Evolutionary conservation across 2,888 invertebrate genomes (phyloP), one percentile per base, ranked within the genome.

Genomic region (Thera obeliscata): DNA sequence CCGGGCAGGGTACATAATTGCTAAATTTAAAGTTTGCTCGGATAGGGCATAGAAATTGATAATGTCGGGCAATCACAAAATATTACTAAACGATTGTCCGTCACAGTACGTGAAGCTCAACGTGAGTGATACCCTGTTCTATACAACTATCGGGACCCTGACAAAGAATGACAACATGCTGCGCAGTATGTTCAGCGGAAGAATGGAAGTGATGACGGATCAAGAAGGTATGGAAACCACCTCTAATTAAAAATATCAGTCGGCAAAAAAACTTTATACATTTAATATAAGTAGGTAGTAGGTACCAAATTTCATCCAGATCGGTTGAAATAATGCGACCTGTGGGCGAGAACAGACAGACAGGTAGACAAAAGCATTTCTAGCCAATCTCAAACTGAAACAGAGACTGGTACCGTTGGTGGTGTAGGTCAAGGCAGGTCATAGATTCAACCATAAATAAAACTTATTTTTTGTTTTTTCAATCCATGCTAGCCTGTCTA

Each of bases 141-240:
- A 99, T 81, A 99, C 99, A 1, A 99, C 99, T 0, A 98, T 99
- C 82, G 98, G 98, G 60, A 99, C 99, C n/a, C 94, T 99, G 54
- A 98, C 98, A 1, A 99, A 99, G 93, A 97, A 98, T 91, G 99
- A 99, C 87, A 99, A 98, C 59, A 99, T 99, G 99, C 92, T 99
- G 50, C 95, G 98, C 81, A 99, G 99, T 3, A 99, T 99, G 99
- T 99, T 99, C 81, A 98, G 98, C 92, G 99, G 99, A 4, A 95
- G 99, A 80, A 98, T 99, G 98, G 99, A 99, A 94, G 98, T 99
- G 61, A 95, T 98, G 55, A 98, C 98, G 38, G 99, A 99, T 93
- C 97, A 98, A 2, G 99, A 99, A 95, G 99, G 99, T 98, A 94
- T 87, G 82, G 35, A 35, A 35, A 35, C 33, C 8, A 35, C 35